Evolutionary conservation across 2,797 vertebrate species (phyloP), one percentile per base, ranked within the genome.

Genomic region (Eleutherodactylus coqui): DNA sequence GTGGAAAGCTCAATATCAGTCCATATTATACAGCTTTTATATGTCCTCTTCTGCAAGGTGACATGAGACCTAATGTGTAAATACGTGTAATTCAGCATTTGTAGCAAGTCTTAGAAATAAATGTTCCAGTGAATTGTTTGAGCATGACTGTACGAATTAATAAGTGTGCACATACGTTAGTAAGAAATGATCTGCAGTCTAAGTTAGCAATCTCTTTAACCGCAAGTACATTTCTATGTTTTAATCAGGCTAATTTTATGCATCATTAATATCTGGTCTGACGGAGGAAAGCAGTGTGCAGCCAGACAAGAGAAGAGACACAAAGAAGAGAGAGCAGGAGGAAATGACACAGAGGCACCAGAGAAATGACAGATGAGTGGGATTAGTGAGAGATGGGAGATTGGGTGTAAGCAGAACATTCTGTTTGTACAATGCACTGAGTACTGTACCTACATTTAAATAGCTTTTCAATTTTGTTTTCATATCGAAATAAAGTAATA

Each of bases 171-270:
- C 29, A 7, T 78, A 76, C 38, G 21, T 49, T 70, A 69, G 43
- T 29, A 69, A 85, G 62, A 69, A 69, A 70, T 41, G 47, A 27
- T 79, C 69, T 70, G 36, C 62, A 67, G 83, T 62, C 70, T 62
- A 41, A 45, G 43, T 78, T 69, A 36, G 83, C 45, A 27, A 79
- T 85, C 75, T 77, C 73, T 64, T 24, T 34, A 70, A 78, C 75
- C 49, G 62, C 60, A 3, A 0, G 72, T 72, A 78, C 0, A 5
- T 83, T 0, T 6, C 78, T 0, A 4, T 47, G 13, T 89, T 88
- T 89, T 90, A 92, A 91, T 91, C 86, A 91, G 85, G 67, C 19
- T 88, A 90, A 92, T 92, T 91, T 89, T n/a, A 88, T 90, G 86
- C 89, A 32, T 88, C 89, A 82, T 91, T 91, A 90, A 91, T 85